Evolutionary conservation across 2,797 vertebrate genomes (phyloP).

Genomic region (Cossypha heuglini): DNA sequence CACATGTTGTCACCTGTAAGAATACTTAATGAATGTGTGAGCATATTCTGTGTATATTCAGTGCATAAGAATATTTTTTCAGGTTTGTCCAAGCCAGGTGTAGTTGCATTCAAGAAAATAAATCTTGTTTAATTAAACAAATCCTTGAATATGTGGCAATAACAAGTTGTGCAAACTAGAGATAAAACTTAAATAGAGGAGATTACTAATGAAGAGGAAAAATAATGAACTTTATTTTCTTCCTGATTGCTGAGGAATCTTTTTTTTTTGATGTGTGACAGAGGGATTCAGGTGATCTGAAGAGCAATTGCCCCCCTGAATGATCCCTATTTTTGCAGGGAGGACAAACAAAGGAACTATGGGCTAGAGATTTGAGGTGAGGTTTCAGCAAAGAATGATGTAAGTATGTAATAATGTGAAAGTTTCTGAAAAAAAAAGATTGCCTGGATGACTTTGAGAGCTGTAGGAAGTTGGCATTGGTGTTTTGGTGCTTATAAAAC

Average conservation of each 20-base stretch:
- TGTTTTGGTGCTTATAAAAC: background rate
- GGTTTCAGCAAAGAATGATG: background rate
- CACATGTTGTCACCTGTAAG: background rate
- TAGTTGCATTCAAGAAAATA: background rate
- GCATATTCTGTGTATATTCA: background rate
- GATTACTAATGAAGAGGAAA: background rate
- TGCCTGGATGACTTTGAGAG: background rate
- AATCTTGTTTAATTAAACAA: background rate
- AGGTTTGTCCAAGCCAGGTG: background rate
- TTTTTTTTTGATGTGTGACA: background rate
- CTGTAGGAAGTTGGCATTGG: background rate
- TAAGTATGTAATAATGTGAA: background rate
- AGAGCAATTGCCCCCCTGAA: accelerated
- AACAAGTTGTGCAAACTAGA: background rate
- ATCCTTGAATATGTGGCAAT: background rate
- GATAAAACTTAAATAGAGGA: background rate
- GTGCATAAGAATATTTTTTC: background rate
- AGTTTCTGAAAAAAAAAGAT: background rate
- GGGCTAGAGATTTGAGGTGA: background rate
- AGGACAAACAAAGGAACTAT: accelerated
- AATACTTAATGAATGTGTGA: background rate
- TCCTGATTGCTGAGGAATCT: too few species aligned
- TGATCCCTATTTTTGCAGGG: accelerated
- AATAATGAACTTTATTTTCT: background rate
- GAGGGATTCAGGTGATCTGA: background rate